Conservation (phyloP, 1,140 invertebrate species). For the Ceratoteleas bidentatus region DNA sequence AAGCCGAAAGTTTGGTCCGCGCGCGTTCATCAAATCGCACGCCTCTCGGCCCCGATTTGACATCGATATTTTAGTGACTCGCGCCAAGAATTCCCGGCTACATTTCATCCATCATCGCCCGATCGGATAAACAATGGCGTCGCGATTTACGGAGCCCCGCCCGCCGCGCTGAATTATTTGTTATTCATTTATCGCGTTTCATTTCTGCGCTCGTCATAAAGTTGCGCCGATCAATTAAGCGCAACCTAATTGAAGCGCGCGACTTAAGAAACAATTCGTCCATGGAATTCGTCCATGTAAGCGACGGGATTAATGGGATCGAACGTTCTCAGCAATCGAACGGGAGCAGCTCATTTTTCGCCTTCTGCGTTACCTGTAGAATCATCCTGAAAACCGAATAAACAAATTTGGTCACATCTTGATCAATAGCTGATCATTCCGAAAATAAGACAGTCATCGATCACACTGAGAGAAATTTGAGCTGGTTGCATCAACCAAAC, state of each 20-base stretch:
- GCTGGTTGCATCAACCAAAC: too few species aligned
- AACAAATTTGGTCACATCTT: too few species aligned
- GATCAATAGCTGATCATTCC: too few species aligned
- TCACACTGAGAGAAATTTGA: too few species aligned
- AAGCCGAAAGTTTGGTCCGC: conserved; percentile 23
- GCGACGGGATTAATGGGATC: neutral
- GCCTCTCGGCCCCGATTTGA: conserved; percentile 7
- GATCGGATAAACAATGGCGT: conserved; percentile 17
- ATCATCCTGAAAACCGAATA: too few species aligned
- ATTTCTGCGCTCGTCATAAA: conserved; percentile 6
- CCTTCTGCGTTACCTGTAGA: too few species aligned
- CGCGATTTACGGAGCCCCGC: conserved; percentile 4
- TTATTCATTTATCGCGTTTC: conserved; percentile 19
- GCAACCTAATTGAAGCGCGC: neutral
- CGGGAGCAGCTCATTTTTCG: too few species aligned
- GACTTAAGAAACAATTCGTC: conserved; percentile 9
- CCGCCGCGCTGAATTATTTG: conserved; percentile 12
- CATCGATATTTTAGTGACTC: conserved; percentile 36
- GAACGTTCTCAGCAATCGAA: neutral
- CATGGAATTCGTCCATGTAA: neutral
- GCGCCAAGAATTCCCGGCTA: conserved; percentile 22
- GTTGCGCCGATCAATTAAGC: conserved; percentile 7
- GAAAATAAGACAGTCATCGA: too few species aligned
- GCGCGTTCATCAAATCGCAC: conserved; percentile 31
- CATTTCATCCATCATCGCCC: conserved; percentile 34